Evolutionary conservation across 2,113 vertebrate genomes (phyloP).

Genomic region (Polyodon spathula): DNA sequence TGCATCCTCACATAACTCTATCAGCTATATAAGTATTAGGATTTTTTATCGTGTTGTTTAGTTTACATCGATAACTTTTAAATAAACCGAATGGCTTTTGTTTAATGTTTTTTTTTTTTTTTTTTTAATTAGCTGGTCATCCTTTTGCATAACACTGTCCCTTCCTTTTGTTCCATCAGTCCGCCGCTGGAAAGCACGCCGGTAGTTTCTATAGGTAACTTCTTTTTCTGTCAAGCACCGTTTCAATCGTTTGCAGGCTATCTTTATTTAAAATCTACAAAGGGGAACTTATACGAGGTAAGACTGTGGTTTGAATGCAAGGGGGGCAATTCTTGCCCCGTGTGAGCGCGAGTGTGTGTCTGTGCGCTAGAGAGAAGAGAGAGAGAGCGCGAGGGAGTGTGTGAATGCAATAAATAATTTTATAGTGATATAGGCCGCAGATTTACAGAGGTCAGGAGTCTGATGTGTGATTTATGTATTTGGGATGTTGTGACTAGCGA

Average conservation of each 20-base stretch:
- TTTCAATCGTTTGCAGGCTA: constrained; percentile 37
- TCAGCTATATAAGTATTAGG: too few species aligned
- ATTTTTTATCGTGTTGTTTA: too few species aligned
- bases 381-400: constrained; percentile 15
- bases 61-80: constrained; percentile 20
- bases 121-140: constrained; percentile 49
- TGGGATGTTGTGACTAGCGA: constrained; percentile 57
- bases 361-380: too few species aligned
- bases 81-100: constrained; percentile 22
- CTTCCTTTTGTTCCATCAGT: constrained; percentile 53
- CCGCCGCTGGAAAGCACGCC: not conserved
- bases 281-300: constrained; percentile 18
- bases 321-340: too few species aligned
- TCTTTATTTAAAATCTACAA: constrained; percentile 29
- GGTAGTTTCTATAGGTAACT: constrained; percentile 53
- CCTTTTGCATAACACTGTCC: constrained; percentile 51
- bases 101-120: constrained; percentile 24
- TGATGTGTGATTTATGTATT: constrained; percentile 70
- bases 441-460: constrained; percentile 52
- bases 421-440: constrained; percentile 46
- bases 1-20: too few species aligned
- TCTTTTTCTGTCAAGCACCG: constrained; percentile 44
- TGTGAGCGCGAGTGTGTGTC: too few species aligned
- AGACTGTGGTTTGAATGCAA: too few species aligned
- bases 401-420: constrained; percentile 53